Evolutionary conservation across 2,888 invertebrate genomes (phyloP).

Genomic region (Acleris holmiana): DNA sequence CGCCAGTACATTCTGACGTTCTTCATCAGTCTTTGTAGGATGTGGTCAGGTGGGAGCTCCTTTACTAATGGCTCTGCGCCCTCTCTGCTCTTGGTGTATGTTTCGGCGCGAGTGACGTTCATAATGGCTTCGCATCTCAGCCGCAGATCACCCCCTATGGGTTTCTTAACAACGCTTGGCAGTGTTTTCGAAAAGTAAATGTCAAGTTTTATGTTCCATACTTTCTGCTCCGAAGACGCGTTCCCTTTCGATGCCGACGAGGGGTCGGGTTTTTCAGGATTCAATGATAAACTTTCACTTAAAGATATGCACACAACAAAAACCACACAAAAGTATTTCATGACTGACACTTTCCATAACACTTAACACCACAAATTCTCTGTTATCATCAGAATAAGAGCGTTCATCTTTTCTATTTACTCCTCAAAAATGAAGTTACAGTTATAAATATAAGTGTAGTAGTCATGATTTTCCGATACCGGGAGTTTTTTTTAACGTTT

Average conservation of each 20-base stretch:
- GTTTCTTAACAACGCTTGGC: slow-evolving; percentile 59
- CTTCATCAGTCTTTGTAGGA: slow-evolving; percentile 69
- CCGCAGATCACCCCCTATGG: slow-evolving; percentile 61
- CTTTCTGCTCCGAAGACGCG: slow-evolving; percentile 66
- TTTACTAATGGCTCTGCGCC: slow-evolving; percentile 65
- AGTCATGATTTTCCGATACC: slow-evolving; percentile 27
- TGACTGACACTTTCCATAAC: slow-evolving; percentile 76
- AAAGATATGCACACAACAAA: slow-evolving; percentile 68
- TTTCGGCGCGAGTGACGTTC: slow-evolving; percentile 75
- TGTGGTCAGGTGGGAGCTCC: slow-evolving; percentile 71
- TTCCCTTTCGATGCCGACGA: slow-evolving; percentile 60
- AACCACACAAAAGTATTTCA: slow-evolving; percentile 73
- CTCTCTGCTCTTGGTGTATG: slow-evolving; percentile 70
- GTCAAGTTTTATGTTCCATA: slow-evolving; percentile 77
- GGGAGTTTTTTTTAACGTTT: slow-evolving; percentile 27
- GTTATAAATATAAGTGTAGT: slow-evolving; percentile 8
- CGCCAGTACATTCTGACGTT: slow-evolving; percentile 77
- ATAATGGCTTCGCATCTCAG: slow-evolving; percentile 76
- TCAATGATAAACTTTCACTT: slow-evolving; percentile 59
- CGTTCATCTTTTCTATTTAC: slow-evolving; percentile 18
- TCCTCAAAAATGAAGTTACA: slow-evolving; percentile 10
- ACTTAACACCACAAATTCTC: slow-evolving; percentile 43
- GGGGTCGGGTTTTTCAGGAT: slow-evolving; percentile 59
- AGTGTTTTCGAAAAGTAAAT: slow-evolving; percentile 74
- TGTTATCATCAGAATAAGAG: slow-evolving; percentile 11